phyloP scores from a whole-genome alignment of 1,140 invertebrate genomes.

The Mesaphorura yosii region DNA sequence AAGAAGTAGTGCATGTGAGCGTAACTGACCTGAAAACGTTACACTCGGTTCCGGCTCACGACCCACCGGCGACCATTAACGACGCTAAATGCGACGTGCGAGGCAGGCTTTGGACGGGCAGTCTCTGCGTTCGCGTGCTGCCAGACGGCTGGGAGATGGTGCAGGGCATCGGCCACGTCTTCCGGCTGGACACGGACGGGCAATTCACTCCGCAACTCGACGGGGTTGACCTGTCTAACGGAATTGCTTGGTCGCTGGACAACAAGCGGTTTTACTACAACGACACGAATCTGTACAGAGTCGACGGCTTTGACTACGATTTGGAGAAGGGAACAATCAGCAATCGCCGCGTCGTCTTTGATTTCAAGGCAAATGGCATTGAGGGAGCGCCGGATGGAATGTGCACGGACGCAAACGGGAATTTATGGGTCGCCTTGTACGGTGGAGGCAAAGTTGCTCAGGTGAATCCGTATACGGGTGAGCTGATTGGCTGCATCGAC shows the following conservation, averaged over 20 bases:
- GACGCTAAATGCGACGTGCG: slow-evolving; percentile 72
- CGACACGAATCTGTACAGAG: slow-evolving; percentile 52
- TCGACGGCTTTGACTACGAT: slow-evolving; percentile 63
- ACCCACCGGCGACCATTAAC: slow-evolving; percentile 51
- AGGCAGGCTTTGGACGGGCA: slow-evolving; percentile 66
- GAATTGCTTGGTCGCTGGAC: slow-evolving; percentile 61
- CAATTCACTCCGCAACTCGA: neutral
- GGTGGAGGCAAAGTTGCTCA: slow-evolving; percentile 35
- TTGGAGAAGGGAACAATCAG: slow-evolving; percentile 49
- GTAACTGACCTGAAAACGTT: slow-evolving; percentile 37
- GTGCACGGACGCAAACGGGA: slow-evolving; percentile 37
- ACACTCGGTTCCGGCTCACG: slow-evolving; percentile 45
- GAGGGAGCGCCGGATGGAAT: slow-evolving; percentile 37
- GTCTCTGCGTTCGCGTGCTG: slow-evolving; percentile 23
- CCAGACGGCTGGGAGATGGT: neutral
- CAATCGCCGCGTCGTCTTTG: slow-evolving; percentile 33
- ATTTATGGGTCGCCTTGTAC: slow-evolving; percentile 37
- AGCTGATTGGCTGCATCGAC: slow-evolving; percentile 45
- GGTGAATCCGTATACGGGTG: slow-evolving; percentile 38
- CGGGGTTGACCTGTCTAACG: slow-evolving; percentile 62
- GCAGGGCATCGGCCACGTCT: neutral
- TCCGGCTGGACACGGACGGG: slow-evolving; percentile 1
- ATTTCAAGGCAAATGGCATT: slow-evolving; percentile 27
- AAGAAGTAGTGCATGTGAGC: slow-evolving; percentile 32
- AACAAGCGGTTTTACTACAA: slow-evolving; percentile 63